These are phyloP conservation scores for Drosophila equinoxialis DNA, from an alignment of 1,140 invertebrate species.

Conservation along the genomic window DNA sequence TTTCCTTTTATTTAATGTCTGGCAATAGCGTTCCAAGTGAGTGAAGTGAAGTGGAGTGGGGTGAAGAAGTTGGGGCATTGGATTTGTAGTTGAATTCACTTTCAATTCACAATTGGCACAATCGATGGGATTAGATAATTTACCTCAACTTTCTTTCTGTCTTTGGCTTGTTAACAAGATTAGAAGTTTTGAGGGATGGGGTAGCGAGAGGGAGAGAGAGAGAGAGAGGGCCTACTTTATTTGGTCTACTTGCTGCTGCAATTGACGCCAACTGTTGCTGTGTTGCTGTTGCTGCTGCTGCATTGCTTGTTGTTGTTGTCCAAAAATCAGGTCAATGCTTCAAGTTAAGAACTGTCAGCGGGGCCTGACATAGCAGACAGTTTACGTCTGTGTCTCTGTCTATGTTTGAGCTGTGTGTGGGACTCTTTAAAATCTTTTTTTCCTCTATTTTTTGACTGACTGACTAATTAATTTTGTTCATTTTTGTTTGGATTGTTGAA, in stretches of 20 bases:
- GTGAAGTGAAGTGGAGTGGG: constrained; percentile 39
- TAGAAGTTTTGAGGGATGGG: neutral
- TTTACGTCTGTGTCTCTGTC: constrained; percentile 12
- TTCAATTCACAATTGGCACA: constrained; percentile 15
- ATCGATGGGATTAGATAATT: constrained; percentile 29
- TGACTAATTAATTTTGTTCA: constrained; percentile 49
- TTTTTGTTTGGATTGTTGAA: constrained; percentile 31
- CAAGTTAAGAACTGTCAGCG: constrained; percentile 40
- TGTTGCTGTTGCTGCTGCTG: constrained; percentile 52
- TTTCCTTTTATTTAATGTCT: constrained; percentile 47
- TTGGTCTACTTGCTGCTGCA: constrained; percentile 2
- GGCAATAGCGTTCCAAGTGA: constrained; percentile 34
- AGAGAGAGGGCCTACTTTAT: neutral
- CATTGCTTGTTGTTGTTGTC: constrained; percentile 40
- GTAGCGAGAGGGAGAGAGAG: no score
- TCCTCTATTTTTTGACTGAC: constrained; percentile 10
- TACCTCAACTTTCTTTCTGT: neutral
- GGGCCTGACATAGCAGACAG: constrained; percentile 28
- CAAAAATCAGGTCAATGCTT: constrained; percentile 73
- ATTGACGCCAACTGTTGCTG: constrained; percentile 19
- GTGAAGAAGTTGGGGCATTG: constrained; percentile 1
- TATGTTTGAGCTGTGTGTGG: constrained; percentile 27
- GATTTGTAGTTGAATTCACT: neutral
- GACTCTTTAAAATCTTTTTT: constrained; percentile 13
- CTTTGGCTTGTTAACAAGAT: neutral